Percentiles rank a stretch among this genome's conserved stretches.
These are phyloP conservation scores for Stenichneumon culpator DNA, from an alignment of 2,888 invertebrate genomes.

Conservation along the genomic window DNA sequence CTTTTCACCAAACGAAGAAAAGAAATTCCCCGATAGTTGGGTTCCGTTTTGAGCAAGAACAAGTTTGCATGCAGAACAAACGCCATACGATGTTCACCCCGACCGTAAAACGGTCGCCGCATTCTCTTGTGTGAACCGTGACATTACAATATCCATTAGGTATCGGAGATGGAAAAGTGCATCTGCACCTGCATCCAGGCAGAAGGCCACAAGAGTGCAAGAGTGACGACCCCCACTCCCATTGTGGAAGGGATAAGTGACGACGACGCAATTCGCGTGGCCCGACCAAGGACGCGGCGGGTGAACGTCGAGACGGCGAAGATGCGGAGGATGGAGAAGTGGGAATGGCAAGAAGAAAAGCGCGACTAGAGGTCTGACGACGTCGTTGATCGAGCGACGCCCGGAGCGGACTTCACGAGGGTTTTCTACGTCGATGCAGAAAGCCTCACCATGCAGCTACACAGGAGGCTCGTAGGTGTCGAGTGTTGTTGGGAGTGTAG, in stretches of 20 bases:
- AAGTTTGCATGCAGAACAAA: too few relatives aligned
- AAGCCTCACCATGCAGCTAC: neutral
- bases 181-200: constrained; percentile 21
- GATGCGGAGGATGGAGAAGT: constrained; percentile 44
- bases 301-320: constrained; percentile 36
- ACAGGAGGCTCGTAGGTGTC: constrained; percentile 27
- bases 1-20: too few relatives aligned
- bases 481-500: constrained; percentile 28
- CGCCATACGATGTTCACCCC: too few relatives aligned
- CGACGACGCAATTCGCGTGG: constrained; percentile 58
- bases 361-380: constrained; percentile 44
- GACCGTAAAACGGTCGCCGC: too few relatives aligned
- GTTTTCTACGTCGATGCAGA: constrained; percentile 27
- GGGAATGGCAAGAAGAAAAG: constrained; percentile 48
- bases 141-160: constrained; percentile 31
- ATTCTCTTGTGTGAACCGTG: neutral
- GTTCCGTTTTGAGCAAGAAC: too few relatives aligned
- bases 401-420: constrained; percentile 41
- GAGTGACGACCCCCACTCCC: constrained; percentile 37
- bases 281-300: constrained; percentile 49
- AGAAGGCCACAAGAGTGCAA: constrained; percentile 6
- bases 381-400: constrained; percentile 46
- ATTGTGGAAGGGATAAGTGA: constrained; percentile 33
- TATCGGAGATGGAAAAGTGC: constrained; percentile 21
- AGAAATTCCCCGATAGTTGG: too few relatives aligned